phyloP scores from a whole-genome alignment of 2,113 vertebrate genomes.

The Aptenodytes patagonicus region DNA sequence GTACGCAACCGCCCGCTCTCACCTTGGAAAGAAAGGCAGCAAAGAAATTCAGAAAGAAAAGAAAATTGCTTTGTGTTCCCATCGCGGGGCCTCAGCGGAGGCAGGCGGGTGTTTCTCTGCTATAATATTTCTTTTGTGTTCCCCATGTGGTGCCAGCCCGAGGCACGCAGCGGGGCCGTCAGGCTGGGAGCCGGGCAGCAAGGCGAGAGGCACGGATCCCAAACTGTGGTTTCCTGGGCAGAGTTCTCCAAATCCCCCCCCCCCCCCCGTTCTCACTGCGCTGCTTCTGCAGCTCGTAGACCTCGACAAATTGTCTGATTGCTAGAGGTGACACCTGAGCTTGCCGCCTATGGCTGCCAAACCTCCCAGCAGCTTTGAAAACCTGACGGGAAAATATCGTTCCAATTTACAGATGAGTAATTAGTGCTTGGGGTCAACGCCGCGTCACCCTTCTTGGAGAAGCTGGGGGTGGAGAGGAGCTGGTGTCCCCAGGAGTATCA shows the following conservation, averaged over 20 bases:
- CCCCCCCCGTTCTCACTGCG: neutral
- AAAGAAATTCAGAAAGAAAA: neutral
- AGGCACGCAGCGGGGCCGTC: accelerated
- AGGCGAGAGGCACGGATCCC: neutral
- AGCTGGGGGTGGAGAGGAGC: neutral
- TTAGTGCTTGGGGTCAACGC: neutral
- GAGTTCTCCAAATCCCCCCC: neutral
- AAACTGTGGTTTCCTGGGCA: neutral
- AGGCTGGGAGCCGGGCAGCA: neutral
- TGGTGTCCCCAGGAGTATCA: neutral
- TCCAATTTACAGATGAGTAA: neutral
- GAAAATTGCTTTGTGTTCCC: neutral
- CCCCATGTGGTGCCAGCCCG: neutral
- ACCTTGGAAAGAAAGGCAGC: neutral
- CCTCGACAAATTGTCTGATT: accelerated
- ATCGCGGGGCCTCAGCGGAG: accelerated
- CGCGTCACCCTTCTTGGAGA: neutral
- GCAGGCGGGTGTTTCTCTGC: neutral
- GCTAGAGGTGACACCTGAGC: neutral
- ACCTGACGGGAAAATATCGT: neutral
- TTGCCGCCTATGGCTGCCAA: neutral
- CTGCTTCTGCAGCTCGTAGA: neutral
- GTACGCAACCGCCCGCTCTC: neutral
- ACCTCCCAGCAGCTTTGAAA: neutral
- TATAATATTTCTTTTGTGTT: neutral